These are phyloP conservation scores for Halcyon chelicuti DNA, from an alignment of 2,797 vertebrate species.

Conservation along the genomic window DNA sequence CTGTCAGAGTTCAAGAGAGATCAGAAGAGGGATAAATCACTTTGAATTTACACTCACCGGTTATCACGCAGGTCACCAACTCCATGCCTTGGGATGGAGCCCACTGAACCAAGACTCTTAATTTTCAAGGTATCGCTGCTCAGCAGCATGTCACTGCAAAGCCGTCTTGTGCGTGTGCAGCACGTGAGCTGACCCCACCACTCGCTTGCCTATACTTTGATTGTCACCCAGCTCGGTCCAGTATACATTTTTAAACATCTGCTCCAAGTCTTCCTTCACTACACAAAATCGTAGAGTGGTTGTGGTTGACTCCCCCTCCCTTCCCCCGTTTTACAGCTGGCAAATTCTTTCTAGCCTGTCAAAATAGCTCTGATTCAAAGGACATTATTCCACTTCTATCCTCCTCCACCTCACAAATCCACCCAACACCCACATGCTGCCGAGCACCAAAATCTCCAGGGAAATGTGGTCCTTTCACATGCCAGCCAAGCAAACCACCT, in stretches of 20 bases:
- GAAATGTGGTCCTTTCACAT: background rate
- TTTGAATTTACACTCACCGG: background rate
- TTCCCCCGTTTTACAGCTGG: background rate
- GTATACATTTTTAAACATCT: background rate
- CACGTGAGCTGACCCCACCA: fast-evolving
- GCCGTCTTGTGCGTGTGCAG: fast-evolving
- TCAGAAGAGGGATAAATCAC: background rate
- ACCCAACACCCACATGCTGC: background rate
- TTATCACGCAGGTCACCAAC: background rate
- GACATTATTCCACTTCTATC: slow-evolving; percentile 18
- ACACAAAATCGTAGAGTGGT: background rate
- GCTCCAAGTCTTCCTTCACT: background rate
- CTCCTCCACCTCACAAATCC: slow-evolving; percentile 27
- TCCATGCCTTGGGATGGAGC: background rate
- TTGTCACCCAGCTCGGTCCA: background rate
- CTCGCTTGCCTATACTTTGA: fast-evolving
- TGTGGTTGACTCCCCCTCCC: background rate
- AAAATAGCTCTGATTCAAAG: slow-evolving; percentile 46
- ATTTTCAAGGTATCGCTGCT: background rate
- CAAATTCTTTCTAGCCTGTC: background rate
- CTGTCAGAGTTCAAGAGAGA: background rate
- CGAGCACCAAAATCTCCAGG: background rate
- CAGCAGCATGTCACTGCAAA: fast-evolving
- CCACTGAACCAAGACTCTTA: background rate
- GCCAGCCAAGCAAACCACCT: background rate